Base-by-base conservation (phyloP, 2,113 vertebrate genomes). In the Eleginops maclovinus region DNA sequence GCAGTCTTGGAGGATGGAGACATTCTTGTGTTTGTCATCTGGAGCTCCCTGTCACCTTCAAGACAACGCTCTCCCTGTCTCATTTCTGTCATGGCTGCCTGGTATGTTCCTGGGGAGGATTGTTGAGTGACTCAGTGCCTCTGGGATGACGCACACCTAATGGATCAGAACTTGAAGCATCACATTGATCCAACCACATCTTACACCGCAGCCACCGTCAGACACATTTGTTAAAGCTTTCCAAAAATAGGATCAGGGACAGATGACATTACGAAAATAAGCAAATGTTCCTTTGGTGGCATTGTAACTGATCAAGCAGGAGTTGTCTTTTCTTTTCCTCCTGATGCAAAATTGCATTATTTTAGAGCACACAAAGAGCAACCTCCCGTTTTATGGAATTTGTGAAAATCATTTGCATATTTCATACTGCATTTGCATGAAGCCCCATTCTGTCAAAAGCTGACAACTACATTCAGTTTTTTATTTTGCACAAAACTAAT, bases 81-180 rank as follows among this genome's bases (percentile, higher is more conserved):
- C 77, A 54, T 83, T 56, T 46, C 47, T 71, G 71, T 82, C 72
- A 55, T 66, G 69, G 68, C 79, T 49, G 75, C 66, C 69, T 50
- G 40, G 28, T 86, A 17, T 41, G 56, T 73, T 75, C 63, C 72
- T 4, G 11, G 68, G 44, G 75, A 76, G 70, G 62, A 77, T 61
- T 13, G 66, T 44, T 53, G 83, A 58, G 72, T 88, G 90, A 91
- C 89, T 91, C 86, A 88, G 71, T 76, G 72, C 28, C 79, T 85
- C 62, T 65, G 22, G 76, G 64, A 86, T 91, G 87, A 92, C 65
- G 84, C 88, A 88, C 67, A 85, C 66, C 75, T 80, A 72, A 83
- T 84, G 76, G 81, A 88, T 87, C 88, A 68, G 60, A 89, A 88
- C 78, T 58, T 72, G 75, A 77, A 70, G 81, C 67, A 80, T 77